Evolutionary conservation across 2,113 vertebrate species (phyloP).

Genomic region (Cairina moschata): DNA sequence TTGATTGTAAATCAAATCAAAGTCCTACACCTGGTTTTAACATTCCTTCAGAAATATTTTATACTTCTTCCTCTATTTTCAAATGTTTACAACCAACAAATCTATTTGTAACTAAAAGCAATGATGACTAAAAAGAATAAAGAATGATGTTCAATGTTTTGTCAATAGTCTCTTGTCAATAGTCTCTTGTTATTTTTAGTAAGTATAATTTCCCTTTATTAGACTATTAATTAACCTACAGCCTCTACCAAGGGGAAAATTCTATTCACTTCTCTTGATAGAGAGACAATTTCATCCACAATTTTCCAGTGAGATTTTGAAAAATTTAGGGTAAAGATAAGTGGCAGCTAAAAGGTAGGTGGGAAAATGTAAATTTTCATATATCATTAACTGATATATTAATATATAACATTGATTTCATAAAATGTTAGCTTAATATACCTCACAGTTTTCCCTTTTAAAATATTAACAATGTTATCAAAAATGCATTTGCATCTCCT

Average conservation of each 20-base stretch:
- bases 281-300: background rate
- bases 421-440: background rate
- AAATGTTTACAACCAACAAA: background rate
- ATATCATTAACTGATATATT: background rate
- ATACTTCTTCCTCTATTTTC: background rate
- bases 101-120: background rate
- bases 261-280: background rate
- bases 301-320: constrained; percentile 20
- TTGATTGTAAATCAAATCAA: background rate
- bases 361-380: constrained; percentile 13
- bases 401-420: background rate
- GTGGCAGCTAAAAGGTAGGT: background rate
- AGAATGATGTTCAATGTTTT: background rate
- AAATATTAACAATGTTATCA: background rate
- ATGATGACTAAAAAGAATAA: background rate
- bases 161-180: background rate
- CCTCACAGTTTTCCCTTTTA: background rate
- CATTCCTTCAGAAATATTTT: background rate
- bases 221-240: constrained; percentile 44
- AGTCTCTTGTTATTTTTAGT: constrained; percentile 2
- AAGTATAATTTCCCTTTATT: constrained; percentile 30
- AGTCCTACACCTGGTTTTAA: background rate
- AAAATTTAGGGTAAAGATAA: constrained; percentile 19
- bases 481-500: background rate
- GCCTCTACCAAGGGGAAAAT: background rate